Evolutionary conservation across 92 coral and sea anemone genomes (phyloP).

Genomic region (Phenganax marumi): DNA sequence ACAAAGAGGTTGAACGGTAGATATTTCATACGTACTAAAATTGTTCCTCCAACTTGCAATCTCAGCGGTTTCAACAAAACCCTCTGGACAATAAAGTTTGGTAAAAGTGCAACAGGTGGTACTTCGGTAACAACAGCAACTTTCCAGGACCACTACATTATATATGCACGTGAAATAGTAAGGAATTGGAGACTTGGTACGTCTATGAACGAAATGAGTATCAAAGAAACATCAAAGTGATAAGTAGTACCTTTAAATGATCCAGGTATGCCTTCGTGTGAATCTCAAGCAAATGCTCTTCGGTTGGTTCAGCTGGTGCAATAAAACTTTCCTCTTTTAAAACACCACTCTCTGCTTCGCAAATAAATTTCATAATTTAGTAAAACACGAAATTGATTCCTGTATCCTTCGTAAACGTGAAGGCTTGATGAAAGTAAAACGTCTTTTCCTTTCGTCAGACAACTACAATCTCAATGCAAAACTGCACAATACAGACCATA

Average conservation of each 20-base stretch:
- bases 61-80: slow-evolving; percentile 77
- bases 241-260: slow-evolving; percentile 66
- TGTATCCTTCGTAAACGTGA: too few relatives aligned
- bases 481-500: neutral
- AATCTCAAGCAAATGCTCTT: slow-evolving; percentile 76
- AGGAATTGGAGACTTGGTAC: neutral
- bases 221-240: neutral
- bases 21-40: slow-evolving; percentile 62
- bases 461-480: neutral
- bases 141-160: slow-evolving; percentile 80
- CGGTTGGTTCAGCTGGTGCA: slow-evolving; percentile 76
- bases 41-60: slow-evolving; percentile 92
- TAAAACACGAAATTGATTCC: too few relatives aligned
- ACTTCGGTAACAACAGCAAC: slow-evolving; percentile 94
- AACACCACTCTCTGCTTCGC: slow-evolving; percentile 69
- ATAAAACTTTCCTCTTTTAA: slow-evolving; percentile 65
- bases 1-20: neutral
- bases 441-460: neutral
- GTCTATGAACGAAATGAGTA: neutral
- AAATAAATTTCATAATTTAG: neutral
- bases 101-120: slow-evolving; percentile 89
- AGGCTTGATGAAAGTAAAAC: too few relatives aligned
- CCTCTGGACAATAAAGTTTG: slow-evolving; percentile 84
- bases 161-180: neutral
- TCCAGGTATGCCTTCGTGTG: slow-evolving; percentile 81